Evolutionary conservation across 2,888 invertebrate species (phyloP), one percentile per base, ranked within the genome.

Genomic region (Macrophya alboannulata): DNA sequence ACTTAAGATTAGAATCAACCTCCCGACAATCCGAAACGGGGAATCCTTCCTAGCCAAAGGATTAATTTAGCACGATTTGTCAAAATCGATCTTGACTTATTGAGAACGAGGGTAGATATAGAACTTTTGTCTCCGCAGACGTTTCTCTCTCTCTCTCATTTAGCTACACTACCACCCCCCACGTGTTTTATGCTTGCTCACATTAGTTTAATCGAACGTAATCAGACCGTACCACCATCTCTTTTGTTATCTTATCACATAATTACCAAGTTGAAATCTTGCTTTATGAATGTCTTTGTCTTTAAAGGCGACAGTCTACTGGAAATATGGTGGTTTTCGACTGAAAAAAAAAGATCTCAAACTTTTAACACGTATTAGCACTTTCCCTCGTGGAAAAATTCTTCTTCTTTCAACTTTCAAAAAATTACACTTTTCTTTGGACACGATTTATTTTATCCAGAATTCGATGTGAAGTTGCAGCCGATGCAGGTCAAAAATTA

Each of bases 1-100:
- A 85, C 87, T 87, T 86, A 86, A 89, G 89, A 90, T 90, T 90
- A 90, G 89, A 89, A 90, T 90, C 90, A 89, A 88, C 89, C 88
- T 71, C 85, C 84, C 87, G 86, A 86, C 85, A 90, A 88, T 89
- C 89, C 86, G 87, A 84, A 84, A 86, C 87, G 88, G 83, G 86
- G 88, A 89, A 90, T 89, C 88, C 88, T 90, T 89, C 87, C 83
- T n/a, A 17, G 68, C 21, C 65, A 15, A 31, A 83, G 71, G 83
- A 83, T 83, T 83, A 71, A 83, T 83, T 83, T 71, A 51, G 31
- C 68, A 21, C 83, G 68, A 83, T 83, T 68, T 83, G 83, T 83
- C 68, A 83, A 83, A 83, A 81, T 81, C 81, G 81, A 81, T 81
- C 62, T 81, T 62, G 62, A 81, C 81, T 81, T 81, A 81, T 62